Evolutionary conservation across 92 coral and sea anemone species (phyloP).

Genomic region (Zoanthus sociatus): DNA sequence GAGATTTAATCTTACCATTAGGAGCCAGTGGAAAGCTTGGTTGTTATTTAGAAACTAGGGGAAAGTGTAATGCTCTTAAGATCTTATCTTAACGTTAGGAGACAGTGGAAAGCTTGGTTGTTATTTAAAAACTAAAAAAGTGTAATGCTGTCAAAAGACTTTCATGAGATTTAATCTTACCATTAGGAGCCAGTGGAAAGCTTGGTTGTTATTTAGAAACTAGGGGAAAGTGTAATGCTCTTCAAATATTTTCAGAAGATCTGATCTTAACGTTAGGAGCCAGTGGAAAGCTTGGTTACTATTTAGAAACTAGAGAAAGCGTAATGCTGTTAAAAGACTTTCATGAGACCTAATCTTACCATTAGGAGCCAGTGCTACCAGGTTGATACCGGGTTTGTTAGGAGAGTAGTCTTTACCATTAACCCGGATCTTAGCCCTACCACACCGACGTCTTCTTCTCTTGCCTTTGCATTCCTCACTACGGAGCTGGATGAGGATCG

Average conservation of each 20-base stretch:
- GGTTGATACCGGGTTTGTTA: constrained; percentile 23
- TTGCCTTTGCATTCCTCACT: constrained; percentile 28
- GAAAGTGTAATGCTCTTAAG: too few species aligned
- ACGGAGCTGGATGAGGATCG: constrained; percentile 30
- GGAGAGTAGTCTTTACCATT: constrained; percentile 40
- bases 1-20: too few species aligned
- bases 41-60: too few species aligned
- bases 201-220: background rate
- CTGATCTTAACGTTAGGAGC: background rate
- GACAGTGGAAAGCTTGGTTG: background rate
- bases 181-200: background rate
- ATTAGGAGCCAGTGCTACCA: constrained; percentile 20
- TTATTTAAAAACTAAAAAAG: too few species aligned
- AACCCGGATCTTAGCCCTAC: constrained; percentile 33
- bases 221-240: too few species aligned
- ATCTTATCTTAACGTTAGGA: too few species aligned
- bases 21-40: background rate
- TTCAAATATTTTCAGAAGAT: too few species aligned
- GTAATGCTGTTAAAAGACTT: too few species aligned
- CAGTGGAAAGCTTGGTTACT: background rate
- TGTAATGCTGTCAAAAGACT: too few species aligned
- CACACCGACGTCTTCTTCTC: background rate
- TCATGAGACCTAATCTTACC: background rate
- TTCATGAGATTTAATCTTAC: too few species aligned
- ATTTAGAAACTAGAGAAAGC: too few species aligned